phyloP scores from a whole-genome alignment of 2,797 vertebrate genomes.

The Falco biarmicus region DNA sequence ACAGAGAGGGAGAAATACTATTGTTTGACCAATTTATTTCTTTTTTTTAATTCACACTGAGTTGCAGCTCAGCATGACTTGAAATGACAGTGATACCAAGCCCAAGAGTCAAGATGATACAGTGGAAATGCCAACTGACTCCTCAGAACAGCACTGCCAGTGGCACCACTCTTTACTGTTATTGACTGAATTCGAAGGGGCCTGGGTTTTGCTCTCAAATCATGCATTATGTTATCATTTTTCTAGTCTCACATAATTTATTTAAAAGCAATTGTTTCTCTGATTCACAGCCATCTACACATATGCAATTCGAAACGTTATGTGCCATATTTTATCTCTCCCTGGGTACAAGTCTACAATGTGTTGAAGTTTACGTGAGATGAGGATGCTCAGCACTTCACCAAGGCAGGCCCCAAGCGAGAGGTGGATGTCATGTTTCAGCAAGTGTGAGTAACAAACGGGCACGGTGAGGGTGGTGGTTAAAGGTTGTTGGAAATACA shows the following conservation, averaged over 20 bases:
- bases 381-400: slow-evolving; percentile 11
- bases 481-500: not conserved
- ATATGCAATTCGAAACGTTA: accelerated
- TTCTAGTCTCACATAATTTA: not conserved
- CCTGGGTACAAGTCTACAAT: not conserved
- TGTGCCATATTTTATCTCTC: not conserved
- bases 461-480: not conserved
- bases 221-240: not conserved
- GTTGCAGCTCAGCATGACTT: not conserved
- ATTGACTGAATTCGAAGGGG: not conserved
- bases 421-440: not conserved
- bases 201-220: not conserved
- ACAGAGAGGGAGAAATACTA: not conserved
- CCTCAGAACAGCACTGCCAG: not conserved
- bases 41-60: not conserved
- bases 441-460: not conserved
- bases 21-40: not conserved
- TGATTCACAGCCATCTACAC: not conserved
- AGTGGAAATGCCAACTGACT: not conserved
- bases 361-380: not conserved
- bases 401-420: not conserved
- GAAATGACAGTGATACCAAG: not conserved
- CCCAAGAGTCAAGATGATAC: not conserved
- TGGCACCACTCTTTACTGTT: not conserved
- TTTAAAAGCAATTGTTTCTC: not conserved